Percentiles rank a stretch among this genome's conserved stretches.
These are phyloP conservation scores for Platygyra sinensis DNA, from an alignment of 64 coral and sea anemone genomes.

Conservation along the genomic window DNA sequence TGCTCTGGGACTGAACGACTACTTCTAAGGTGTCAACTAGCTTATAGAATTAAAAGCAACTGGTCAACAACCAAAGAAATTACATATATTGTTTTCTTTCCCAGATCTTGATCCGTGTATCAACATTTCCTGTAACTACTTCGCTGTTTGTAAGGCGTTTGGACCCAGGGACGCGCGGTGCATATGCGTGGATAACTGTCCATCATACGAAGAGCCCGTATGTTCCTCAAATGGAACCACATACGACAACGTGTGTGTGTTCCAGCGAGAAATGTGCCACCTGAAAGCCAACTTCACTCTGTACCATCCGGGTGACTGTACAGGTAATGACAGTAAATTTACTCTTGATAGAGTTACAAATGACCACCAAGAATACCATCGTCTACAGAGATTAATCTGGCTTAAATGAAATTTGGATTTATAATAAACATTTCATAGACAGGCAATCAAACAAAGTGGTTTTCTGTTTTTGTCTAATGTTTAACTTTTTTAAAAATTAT, in stretches of 20 bases:
- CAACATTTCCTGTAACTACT: conserved; percentile 59
- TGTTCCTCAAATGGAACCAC: conserved; percentile 66
- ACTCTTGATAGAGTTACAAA: too few relatives aligned
- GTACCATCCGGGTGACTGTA: conserved; percentile 54
- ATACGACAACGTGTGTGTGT: conserved; percentile 66
- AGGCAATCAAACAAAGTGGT: neutral
- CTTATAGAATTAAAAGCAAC: neutral
- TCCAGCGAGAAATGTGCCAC: conserved; percentile 66
- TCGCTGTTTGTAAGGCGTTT: conserved; percentile 69
- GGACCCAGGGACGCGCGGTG: conserved; percentile 48
- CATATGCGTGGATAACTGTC: conserved; percentile 56
- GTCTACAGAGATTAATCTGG: neutral
- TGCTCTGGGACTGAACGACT: too few relatives aligned
- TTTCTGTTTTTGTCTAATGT: neutral
- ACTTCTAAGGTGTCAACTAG: too few relatives aligned
- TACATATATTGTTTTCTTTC: neutral
- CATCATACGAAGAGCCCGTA: conserved; percentile 63
- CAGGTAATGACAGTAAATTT: conserved; percentile 17
- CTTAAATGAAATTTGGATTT: too few relatives aligned
- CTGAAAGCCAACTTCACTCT: conserved; percentile 53
- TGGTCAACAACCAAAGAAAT: neutral
- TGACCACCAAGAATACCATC: too few relatives aligned
- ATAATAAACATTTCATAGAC: too few relatives aligned
- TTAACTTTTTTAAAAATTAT: neutral
- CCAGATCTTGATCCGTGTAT: conserved; percentile 69